Evolutionary conservation across 2,797 vertebrate genomes (phyloP).

Genomic region (Serranus cabrilla): DNA sequence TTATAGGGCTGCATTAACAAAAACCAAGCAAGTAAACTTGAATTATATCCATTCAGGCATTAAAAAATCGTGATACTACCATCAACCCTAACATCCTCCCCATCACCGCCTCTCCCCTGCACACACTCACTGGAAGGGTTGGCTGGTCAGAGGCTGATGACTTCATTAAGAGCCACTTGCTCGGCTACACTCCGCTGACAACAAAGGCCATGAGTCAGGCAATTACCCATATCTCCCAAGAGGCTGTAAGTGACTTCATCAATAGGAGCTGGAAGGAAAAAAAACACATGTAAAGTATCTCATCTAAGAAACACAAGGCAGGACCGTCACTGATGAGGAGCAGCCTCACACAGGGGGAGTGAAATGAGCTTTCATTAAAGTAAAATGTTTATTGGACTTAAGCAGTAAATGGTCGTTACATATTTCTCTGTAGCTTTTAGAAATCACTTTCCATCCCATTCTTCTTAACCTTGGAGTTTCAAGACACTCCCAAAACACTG

Average conservation of each 20-base stretch:
- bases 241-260: constrained; percentile 29
- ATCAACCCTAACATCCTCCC: background rate
- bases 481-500: no score
- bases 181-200: constrained; percentile 41
- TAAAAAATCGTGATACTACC: no score
- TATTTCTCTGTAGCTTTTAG: constrained; percentile 29
- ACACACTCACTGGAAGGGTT: background rate
- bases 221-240: constrained; percentile 49
- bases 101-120: background rate
- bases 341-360: background rate
- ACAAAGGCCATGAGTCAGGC: constrained; percentile 58
- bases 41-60: no score
- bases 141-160: constrained; percentile 40
- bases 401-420: constrained; percentile 27
- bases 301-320: background rate
- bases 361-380: constrained; percentile 42
- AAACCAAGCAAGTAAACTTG: no score
- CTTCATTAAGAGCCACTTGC: constrained; percentile 62
- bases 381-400: constrained; percentile 16
- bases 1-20: no score
- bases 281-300: constrained; percentile 10
- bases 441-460: constrained; percentile 5
- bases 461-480: no score
- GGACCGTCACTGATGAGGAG: background rate
- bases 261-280: background rate